A percentile compares a stretch with the other conserved stretches of the same genome.
phyloP scores from a whole-genome alignment of 2,113 vertebrate genomes.

The Neoarius graeffei region DNA sequence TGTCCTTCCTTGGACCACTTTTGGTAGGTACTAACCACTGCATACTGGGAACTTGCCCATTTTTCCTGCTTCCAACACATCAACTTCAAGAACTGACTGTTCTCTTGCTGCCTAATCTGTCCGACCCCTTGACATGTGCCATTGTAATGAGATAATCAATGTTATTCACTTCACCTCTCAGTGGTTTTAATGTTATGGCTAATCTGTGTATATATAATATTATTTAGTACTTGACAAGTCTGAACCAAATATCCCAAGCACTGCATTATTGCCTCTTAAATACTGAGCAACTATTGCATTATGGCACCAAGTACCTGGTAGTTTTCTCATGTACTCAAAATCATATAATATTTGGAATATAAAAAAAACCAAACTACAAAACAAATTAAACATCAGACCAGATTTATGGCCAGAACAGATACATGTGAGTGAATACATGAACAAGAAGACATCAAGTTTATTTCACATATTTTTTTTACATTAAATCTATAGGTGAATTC shows the following conservation, averaged over 20 bases:
- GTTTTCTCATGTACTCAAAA: neutral
- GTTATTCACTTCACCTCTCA: no score
- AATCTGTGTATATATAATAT: no score
- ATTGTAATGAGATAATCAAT: no score
- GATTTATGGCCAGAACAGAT: neutral
- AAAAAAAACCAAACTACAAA: neutral
- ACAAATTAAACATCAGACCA: neutral
- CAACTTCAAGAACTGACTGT: no score
- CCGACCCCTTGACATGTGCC: no score
- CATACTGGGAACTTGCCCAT: no score
- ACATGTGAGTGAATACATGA: neutral
- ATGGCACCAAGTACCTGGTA: neutral
- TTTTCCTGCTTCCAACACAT: no score
- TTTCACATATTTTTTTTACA: neutral
- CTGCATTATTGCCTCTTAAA: neutral
- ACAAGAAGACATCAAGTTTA: neutral
- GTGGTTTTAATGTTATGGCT: no score
- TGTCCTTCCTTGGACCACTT: no score
- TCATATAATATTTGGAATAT: neutral
- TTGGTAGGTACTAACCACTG: no score
- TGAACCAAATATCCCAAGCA: neutral
- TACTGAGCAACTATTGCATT: neutral
- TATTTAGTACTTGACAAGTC: neutral
- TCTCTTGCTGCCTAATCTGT: no score
- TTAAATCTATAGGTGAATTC: neutral